Percentiles rank a stretch among this genome's conserved stretches.
These are phyloP conservation scores for Parnassius mnemosyne DNA, from an alignment of 2,888 invertebrate species.

Conservation along the genomic window DNA sequence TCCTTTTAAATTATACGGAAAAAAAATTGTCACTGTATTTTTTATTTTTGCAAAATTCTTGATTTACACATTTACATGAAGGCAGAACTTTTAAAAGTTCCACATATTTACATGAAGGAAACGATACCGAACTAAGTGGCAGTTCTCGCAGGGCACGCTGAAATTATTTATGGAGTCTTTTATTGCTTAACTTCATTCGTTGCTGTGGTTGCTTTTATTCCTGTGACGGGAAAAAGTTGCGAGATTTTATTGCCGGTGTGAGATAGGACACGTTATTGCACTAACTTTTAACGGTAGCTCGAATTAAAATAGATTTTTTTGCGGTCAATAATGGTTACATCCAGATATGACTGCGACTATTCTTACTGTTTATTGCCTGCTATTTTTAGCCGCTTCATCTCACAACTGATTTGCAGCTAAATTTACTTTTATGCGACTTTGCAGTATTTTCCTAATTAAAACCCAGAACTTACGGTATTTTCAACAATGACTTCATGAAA, in stretches of 20 bases:
- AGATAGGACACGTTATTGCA: slow-evolving; percentile 78
- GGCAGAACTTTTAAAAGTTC: slow-evolving; percentile 25
- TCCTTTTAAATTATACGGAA: slow-evolving; percentile 58
- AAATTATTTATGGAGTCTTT: slow-evolving; percentile 77
- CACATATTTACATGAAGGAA: slow-evolving; percentile 54
- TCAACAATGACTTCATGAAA: no score
- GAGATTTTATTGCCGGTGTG: slow-evolving; percentile 77
- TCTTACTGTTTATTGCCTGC: slow-evolving; percentile 38
- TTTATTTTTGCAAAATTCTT: neutral
- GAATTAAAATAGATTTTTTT: slow-evolving; percentile 71
- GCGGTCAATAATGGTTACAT: slow-evolving; percentile 52
- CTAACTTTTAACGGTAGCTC: slow-evolving; percentile 66
- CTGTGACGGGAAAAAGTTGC: slow-evolving; percentile 75
- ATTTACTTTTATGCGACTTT: neutral
- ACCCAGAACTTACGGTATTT: no score
- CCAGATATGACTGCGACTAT: slow-evolving; percentile 38
- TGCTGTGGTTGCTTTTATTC: slow-evolving; percentile 78
- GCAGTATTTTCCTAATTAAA: neutral
- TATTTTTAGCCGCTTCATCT: slow-evolving; percentile 38
- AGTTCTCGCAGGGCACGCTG: slow-evolving; percentile 65
- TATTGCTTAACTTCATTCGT: slow-evolving; percentile 79
- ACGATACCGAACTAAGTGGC: slow-evolving; percentile 57
- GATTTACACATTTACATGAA: slow-evolving; percentile 16
- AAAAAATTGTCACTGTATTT: slow-evolving; percentile 32
- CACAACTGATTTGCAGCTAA: neutral